Conservation (phyloP, 2,888 invertebrate species). For the Tipula confusa region DNA sequence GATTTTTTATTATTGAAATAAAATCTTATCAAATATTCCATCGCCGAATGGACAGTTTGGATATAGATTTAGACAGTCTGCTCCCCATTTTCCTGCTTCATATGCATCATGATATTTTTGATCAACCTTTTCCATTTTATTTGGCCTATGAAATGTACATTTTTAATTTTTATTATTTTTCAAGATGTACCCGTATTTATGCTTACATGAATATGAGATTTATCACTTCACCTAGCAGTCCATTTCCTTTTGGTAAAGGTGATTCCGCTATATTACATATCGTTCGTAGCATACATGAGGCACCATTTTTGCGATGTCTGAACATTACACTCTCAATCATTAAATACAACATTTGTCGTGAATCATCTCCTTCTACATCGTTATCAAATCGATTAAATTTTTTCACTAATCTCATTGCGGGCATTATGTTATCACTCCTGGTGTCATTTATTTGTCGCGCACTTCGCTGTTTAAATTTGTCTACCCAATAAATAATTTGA, state of each 20-base stretch:
- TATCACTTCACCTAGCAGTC: constrained; percentile 13
- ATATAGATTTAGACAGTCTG: constrained; percentile 27
- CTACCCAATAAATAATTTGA: not conserved
- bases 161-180: too few species aligned
- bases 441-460: not conserved
- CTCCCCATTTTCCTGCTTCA: constrained; percentile 12
- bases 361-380: not conserved
- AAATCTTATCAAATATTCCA: constrained; percentile 27
- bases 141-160: not conserved
- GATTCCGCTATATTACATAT: not conserved
- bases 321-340: not conserved
- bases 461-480: not conserved
- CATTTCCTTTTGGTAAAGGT: not conserved
- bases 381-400: not conserved
- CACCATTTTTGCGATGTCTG: not conserved
- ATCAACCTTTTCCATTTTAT: not conserved
- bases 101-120: constrained; percentile 6
- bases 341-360: not conserved
- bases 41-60: not conserved
- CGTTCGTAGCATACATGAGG: not conserved
- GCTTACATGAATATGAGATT: constrained; percentile 21
- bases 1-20: constrained; percentile 8
- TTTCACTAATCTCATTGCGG: not conserved
- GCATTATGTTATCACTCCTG: not conserved
- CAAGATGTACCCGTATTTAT: too few species aligned